Evolutionary conservation across 2,888 invertebrate genomes (phyloP).

Genomic region (Caenorhabditis afra): DNA sequence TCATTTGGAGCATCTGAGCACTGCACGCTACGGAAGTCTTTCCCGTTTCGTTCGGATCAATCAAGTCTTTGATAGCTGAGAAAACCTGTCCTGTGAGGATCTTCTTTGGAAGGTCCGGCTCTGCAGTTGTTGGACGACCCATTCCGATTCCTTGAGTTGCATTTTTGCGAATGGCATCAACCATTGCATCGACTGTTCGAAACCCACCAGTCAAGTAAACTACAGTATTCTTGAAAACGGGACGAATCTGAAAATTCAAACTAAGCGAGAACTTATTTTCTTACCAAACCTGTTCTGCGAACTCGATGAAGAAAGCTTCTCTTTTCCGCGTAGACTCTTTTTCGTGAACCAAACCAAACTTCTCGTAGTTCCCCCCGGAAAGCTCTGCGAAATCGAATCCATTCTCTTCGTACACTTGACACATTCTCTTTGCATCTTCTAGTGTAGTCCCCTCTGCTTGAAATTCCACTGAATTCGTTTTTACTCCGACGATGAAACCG

Average conservation of each 20-base stretch:
- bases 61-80: slow-evolving; percentile 45
- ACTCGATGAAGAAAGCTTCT: slow-evolving; percentile 73
- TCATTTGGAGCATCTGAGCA: slow-evolving; percentile 66
- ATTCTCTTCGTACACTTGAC: slow-evolving; percentile 32
- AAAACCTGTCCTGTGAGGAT: slow-evolving; percentile 51
- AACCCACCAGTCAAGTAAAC: slow-evolving; percentile 74
- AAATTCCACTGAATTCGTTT: slow-evolving; percentile 75
- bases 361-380: slow-evolving; percentile 72
- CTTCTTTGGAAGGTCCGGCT: slow-evolving; percentile 71
- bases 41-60: slow-evolving; percentile 57
- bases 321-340: slow-evolving; percentile 67
- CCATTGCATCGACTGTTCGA: slow-evolving; percentile 69
- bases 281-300: slow-evolving; percentile 59
- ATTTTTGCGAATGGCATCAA: slow-evolving; percentile 59
- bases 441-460: slow-evolving; percentile 67
- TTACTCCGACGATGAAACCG: slow-evolving; percentile 71
- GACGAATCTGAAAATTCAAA: slow-evolving; percentile 20
- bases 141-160: slow-evolving; percentile 71
- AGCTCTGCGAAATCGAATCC: slow-evolving; percentile 74
- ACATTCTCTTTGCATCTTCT: slow-evolving; percentile 67
- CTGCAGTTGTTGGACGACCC: slow-evolving; percentile 68
- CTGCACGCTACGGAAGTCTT: slow-evolving; percentile 44
- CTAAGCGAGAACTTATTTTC: no score
- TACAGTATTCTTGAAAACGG: slow-evolving; percentile 55
- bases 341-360: slow-evolving; percentile 43